phyloP scores from a whole-genome alignment of 1,140 invertebrate genomes.

The Panonychus citri region DNA sequence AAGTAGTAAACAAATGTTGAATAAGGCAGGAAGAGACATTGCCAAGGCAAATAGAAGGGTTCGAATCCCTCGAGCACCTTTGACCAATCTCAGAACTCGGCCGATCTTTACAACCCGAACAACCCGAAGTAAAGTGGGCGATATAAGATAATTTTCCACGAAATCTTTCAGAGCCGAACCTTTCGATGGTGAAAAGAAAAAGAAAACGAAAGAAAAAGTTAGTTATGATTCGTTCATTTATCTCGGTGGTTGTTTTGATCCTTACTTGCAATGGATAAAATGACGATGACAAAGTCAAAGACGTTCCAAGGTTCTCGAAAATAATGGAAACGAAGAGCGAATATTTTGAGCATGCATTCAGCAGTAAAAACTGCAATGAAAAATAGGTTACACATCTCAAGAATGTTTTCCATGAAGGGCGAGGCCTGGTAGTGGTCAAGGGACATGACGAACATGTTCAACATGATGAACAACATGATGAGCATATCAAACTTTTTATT shows the following conservation, averaged over 20 bases:
- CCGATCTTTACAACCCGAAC: slow-evolving; percentile 93
- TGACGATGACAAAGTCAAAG: slow-evolving; percentile 96
- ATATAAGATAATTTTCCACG: slow-evolving; percentile 92
- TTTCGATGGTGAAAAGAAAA: slow-evolving; percentile 27
- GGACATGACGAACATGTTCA: slow-evolving; percentile 98
- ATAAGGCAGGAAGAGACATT: slow-evolving; percentile 89
- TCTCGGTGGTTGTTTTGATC: too few relatives aligned
- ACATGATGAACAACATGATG: slow-evolving; percentile 93
- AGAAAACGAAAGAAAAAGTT: background rate
- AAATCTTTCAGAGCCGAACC: slow-evolving; percentile 83
- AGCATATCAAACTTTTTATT: slow-evolving; percentile 98
- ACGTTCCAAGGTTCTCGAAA: slow-evolving; percentile 98
- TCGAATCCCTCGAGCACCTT: slow-evolving; percentile 78
- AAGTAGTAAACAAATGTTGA: slow-evolving; percentile 92
- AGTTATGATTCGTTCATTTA: background rate
- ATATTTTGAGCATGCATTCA: slow-evolving; percentile 91
- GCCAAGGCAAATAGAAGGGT: slow-evolving; percentile 88
- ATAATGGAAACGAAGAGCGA: slow-evolving; percentile 87
- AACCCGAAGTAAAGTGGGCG: slow-evolving; percentile 83
- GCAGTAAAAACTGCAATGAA: slow-evolving; percentile 95
- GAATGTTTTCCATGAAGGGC: slow-evolving; percentile 48
- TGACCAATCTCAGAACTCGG: slow-evolving; percentile 80
- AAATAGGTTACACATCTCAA: slow-evolving; percentile 80
- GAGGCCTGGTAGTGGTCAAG: slow-evolving; percentile 82
- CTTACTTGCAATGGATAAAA: slow-evolving; percentile 85